Percentiles rank a stretch among this genome's conserved stretches.
These are phyloP conservation scores for Acestrorhynchus altus DNA, from an alignment of 2,797 vertebrate species.

Conservation along the genomic window DNA sequence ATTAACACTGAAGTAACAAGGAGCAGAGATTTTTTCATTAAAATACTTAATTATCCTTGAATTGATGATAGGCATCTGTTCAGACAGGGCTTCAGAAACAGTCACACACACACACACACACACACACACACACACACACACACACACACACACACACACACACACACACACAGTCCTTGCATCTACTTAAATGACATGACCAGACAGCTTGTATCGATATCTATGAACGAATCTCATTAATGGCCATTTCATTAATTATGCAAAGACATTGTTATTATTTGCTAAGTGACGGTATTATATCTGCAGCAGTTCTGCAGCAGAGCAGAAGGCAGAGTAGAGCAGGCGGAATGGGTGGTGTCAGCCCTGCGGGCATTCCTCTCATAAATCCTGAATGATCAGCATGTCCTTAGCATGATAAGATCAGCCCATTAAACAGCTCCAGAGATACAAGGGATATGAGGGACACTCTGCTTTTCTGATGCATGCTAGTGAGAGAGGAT, in stretches of 20 bases:
- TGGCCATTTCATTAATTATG: neutral
- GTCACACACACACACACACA: neutral
- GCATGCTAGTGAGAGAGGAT: neutral
- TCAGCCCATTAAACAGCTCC: slow-evolving; percentile 19
- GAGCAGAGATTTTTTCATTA: slow-evolving; percentile 30
- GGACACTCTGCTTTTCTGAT: neutral
- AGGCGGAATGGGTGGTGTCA: neutral
- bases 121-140: neutral
- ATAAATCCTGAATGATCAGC: slow-evolving; percentile 37
- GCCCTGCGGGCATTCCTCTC: slow-evolving; percentile 3
- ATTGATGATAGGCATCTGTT: slow-evolving; percentile 37
- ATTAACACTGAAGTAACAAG: slow-evolving; percentile 19
- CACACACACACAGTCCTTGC: neutral
- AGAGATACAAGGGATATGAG: neutral
- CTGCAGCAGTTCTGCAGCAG: neutral
- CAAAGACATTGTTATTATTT: neutral
- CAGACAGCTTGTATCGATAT: neutral
- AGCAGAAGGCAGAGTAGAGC: neutral
- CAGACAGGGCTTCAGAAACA: neutral
- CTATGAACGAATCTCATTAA: slow-evolving; percentile 1
- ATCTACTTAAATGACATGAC: neutral
- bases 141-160: neutral
- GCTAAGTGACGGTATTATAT: neutral
- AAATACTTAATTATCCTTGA: slow-evolving; percentile 43
- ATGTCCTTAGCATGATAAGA: slow-evolving; percentile 33